Conservation (phyloP, 2,888 invertebrate genomes). For the Lycaena phlaeas region DNA sequence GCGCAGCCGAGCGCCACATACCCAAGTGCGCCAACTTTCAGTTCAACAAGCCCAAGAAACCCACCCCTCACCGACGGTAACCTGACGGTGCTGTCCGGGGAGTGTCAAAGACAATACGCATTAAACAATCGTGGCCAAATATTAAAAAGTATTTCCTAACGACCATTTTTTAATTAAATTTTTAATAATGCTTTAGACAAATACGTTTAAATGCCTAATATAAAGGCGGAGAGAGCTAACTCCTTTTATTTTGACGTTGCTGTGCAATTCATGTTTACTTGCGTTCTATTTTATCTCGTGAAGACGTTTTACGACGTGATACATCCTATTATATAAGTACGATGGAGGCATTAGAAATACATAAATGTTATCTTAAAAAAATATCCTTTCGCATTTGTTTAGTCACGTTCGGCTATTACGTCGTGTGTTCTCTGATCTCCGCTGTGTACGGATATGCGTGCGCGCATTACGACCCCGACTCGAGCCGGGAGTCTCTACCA, state of each 20-base stretch:
- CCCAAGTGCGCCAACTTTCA: slow-evolving; percentile 90
- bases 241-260: slow-evolving; percentile 27
- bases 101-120: not conserved
- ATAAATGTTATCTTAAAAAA: slow-evolving; percentile 23
- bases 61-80: slow-evolving; percentile 44
- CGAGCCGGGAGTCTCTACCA: not conserved
- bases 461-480: slow-evolving; percentile 6
- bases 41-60: slow-evolving; percentile 82
- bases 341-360: slow-evolving; percentile 3
- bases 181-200: too few species aligned
- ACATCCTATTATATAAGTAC: slow-evolving; percentile 23
- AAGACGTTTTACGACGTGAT: slow-evolving; percentile 39
- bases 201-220: not conserved
- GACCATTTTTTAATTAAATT: not conserved
- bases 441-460: slow-evolving; percentile 22
- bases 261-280: slow-evolving; percentile 38
- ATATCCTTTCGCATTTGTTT: slow-evolving; percentile 32
- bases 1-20: slow-evolving; percentile 91
- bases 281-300: slow-evolving; percentile 37
- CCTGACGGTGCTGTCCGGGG: slow-evolving; percentile 10
- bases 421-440: slow-evolving; percentile 25
- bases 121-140: slow-evolving; percentile 9
- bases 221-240: not conserved
- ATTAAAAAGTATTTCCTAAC: not conserved
- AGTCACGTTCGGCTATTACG: slow-evolving; percentile 31